A percentile compares a stretch with the other conserved stretches of the same genome.
Evolutionary conservation across 2,888 invertebrate genomes (phyloP).

Genomic region (Drosophila birchii): DNA sequence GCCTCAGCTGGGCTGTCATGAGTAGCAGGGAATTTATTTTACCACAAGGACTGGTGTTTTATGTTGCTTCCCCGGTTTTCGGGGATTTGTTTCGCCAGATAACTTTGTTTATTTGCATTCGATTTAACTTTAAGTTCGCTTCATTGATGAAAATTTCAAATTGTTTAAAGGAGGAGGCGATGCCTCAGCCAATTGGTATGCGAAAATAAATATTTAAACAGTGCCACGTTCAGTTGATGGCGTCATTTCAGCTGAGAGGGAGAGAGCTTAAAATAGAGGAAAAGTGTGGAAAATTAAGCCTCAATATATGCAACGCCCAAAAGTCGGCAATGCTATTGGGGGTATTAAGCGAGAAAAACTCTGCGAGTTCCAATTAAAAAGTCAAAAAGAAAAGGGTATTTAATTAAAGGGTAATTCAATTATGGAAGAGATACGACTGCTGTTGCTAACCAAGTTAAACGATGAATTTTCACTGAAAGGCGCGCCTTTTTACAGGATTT

Average conservation of each 20-base stretch:
- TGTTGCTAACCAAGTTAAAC: neutral
- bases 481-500: neutral
- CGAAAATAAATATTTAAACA: slow-evolving; percentile 72
- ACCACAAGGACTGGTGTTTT: slow-evolving; percentile 67
- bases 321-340: slow-evolving; percentile 53
- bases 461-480: neutral
- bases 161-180: slow-evolving; percentile 46
- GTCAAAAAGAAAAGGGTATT: neutral
- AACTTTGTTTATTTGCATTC: slow-evolving; percentile 60
- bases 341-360: slow-evolving; percentile 7
- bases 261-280: neutral
- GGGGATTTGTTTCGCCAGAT: slow-evolving; percentile 57
- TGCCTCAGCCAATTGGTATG: slow-evolving; percentile 51
- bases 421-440: slow-evolving; percentile 1
- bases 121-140: slow-evolving; percentile 65
- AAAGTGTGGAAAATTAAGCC: neutral
- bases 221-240: slow-evolving; percentile 71
- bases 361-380: slow-evolving; percentile 16
- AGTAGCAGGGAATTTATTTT: slow-evolving; percentile 74
- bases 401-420: slow-evolving; percentile 18
- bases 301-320: slow-evolving; percentile 30
- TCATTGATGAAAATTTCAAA: slow-evolving; percentile 68
- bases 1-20: slow-evolving; percentile 61
- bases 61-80: slow-evolving; percentile 42
- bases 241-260: slow-evolving; percentile 44